Evolutionary conservation across 2,797 vertebrate genomes (phyloP).

Genomic region (Diceros bicornis): DNA sequence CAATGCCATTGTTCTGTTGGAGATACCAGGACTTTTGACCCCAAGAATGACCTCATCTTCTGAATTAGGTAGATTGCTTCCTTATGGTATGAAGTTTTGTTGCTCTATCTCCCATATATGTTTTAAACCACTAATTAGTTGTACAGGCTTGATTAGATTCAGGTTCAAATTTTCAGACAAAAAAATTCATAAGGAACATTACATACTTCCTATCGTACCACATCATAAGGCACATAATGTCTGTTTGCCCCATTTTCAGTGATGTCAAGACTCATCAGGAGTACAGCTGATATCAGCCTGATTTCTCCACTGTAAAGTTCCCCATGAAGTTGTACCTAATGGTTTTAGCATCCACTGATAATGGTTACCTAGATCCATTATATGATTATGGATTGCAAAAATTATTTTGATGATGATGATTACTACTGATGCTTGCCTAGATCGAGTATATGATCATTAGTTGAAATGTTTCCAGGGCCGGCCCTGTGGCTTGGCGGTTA

Average conservation of each 20-base stretch:
- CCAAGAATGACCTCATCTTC: neutral
- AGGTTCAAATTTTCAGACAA: neutral
- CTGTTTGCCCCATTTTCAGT: neutral
- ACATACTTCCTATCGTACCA: neutral
- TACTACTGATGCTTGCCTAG: neutral
- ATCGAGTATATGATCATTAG: neutral
- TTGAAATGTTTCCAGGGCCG: conserved; percentile 24
- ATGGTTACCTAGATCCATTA: neutral
- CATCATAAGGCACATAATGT: neutral
- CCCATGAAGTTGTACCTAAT: neutral
- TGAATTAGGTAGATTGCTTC: neutral
- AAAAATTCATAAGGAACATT: neutral
- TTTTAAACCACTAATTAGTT: neutral
- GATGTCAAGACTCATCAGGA: neutral
- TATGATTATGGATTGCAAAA: neutral
- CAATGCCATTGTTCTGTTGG: neutral
- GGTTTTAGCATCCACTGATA: neutral
- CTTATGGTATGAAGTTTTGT: neutral
- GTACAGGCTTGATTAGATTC: neutral
- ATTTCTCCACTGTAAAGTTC: neutral
- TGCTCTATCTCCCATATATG: neutral
- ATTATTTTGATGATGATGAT: no score
- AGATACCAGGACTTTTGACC: neutral
- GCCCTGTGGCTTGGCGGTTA: no score
- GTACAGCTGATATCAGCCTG: neutral